A percentile compares a stretch with the other conserved stretches of the same genome.
Conservation (phyloP, 2,113 vertebrate genomes). For the Grallaria varia region DNA sequence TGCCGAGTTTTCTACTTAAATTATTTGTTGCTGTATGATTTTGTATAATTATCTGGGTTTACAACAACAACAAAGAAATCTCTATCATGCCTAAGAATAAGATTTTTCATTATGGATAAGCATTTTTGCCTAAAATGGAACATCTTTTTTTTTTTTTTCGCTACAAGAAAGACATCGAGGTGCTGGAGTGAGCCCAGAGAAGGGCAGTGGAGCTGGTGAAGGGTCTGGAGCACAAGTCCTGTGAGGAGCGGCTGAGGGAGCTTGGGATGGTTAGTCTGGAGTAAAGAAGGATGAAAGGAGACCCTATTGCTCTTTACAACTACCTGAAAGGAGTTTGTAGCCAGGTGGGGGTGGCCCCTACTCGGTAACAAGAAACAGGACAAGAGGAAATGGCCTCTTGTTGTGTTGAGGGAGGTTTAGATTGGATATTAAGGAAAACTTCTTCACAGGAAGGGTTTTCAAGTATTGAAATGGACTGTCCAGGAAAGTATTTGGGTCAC, state of each 20-base stretch:
- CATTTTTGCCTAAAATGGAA: neutral
- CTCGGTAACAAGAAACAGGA: neutral
- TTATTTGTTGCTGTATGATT: neutral
- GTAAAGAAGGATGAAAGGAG: neutral
- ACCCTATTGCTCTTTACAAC: too few relatives aligned
- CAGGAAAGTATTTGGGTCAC: neutral
- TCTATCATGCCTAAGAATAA: neutral
- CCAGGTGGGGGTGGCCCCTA: neutral
- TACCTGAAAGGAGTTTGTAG: neutral
- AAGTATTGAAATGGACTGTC: neutral
- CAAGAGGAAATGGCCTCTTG: neutral
- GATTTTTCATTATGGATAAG: neutral
- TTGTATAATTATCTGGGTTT: neutral
- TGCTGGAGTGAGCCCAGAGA: neutral
- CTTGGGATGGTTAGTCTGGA: neutral
- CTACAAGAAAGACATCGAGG: neutral
- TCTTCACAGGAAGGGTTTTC: neutral
- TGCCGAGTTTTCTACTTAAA: neutral
- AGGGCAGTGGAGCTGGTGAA: neutral
- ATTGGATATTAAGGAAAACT: neutral
- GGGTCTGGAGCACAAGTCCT: neutral
- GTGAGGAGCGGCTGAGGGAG: neutral
- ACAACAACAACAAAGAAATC: neutral
- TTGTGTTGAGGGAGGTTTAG: neutral
- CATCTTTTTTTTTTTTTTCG: neutral